A percentile compares a stretch with the other conserved stretches of the same genome.
These are phyloP conservation scores for Acyrthosiphon pisum DNA, from an alignment of 1,140 invertebrate genomes.

Conservation along the genomic window DNA sequence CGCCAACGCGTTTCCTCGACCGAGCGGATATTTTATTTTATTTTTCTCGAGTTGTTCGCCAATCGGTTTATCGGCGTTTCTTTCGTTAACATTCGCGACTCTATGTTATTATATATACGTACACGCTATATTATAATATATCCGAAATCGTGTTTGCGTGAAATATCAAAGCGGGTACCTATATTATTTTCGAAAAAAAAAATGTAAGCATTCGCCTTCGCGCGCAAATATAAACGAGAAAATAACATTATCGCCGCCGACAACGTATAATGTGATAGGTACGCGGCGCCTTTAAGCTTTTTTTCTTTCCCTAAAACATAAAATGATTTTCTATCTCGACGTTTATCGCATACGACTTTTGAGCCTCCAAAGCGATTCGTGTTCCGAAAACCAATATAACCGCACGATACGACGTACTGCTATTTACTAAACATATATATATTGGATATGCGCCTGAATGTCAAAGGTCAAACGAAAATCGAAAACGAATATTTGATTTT, in stretches of 20 bases:
- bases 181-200: not conserved
- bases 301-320: slow-evolving; percentile 4
- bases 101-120: not conserved
- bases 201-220: not conserved
- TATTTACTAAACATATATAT: slow-evolving; percentile 4
- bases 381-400: not conserved
- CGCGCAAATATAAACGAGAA: not conserved
- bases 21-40: slow-evolving; percentile 4
- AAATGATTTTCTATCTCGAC: not conserved
- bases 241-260: not conserved
- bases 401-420: not conserved
- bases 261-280: not conserved
- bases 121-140: slow-evolving; percentile 2
- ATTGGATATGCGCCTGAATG: slow-evolving; percentile 12
- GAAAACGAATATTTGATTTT: not conserved
- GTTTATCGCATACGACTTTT: not conserved
- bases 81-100: not conserved
- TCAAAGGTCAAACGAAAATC: slow-evolving; percentile 5
- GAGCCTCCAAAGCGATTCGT: slow-evolving; percentile 4
- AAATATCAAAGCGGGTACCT: not conserved
- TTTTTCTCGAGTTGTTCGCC: slow-evolving; percentile 4
- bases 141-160: not conserved
- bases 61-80: not conserved
- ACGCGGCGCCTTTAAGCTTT: not conserved
- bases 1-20: not conserved